Evolutionary conservation across 2,888 invertebrate genomes (phyloP), one percentile per base, ranked within the genome.

Genomic region (Diadromus collaris): DNA sequence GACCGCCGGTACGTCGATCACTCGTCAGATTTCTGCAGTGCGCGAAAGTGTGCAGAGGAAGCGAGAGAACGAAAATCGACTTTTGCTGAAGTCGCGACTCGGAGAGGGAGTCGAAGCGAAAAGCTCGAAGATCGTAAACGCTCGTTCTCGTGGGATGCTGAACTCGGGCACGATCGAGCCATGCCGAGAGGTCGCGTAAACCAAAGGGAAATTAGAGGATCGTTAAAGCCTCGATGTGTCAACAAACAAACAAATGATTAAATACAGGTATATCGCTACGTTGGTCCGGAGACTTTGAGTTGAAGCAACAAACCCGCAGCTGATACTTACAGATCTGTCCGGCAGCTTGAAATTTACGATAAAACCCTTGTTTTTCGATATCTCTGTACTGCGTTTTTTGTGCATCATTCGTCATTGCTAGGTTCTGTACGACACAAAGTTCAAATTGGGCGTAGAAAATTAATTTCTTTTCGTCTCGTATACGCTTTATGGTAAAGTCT

Each of bases 121-220:
- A 56, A 51, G 46, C 24, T 6, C n/a, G 70, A 34, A n/a, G 70
- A 71, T 71, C 76, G 76, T 76, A 71, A 76, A 65, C 32, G 32
- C 19, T 29, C 65, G 48, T n/a, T 29, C 29, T 16, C 29, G 32
- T 32, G 58, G 29, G 16, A 21, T 48, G 60, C 38, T 48, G 24
- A 44, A 19, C 48, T 38, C 70, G 38, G 19, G 60, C 56, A 60
- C 71, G 76, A 65, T 65, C 71, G 46, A 56, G 38, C 65, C 19
- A 69, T 44, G 29, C 68, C 41, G 32, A 56, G 54, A 32, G 61
- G 19, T 21, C 27, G 6, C 27, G 65, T 60, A 67, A 72, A 67
- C 54, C 54, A 24, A 41, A 54, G 24, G 41, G n/a, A 61, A 72
- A 61, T 65, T 60, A 67, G 38, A 19, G 65, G 21, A 60, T 24